Evolutionary conservation across 92 coral and sea anemone species (phyloP).

Genomic region (Phenganax stokvisi): DNA sequence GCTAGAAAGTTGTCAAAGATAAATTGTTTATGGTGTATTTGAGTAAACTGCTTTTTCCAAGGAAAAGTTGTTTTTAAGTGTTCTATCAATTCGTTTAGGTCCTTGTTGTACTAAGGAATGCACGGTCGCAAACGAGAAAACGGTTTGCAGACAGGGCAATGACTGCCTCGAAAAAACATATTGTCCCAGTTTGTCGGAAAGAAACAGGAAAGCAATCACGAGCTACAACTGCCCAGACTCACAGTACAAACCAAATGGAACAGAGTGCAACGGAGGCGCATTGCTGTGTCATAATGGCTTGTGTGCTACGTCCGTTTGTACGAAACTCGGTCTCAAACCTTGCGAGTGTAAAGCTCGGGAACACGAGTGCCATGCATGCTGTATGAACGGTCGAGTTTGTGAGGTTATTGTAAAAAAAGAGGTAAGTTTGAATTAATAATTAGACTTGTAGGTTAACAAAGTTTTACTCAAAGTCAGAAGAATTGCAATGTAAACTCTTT

Average conservation of each 20-base stretch:
- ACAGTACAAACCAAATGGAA: slow-evolving; percentile 32
- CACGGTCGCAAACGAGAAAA: slow-evolving; percentile 42
- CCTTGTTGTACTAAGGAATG: slow-evolving; percentile 65
- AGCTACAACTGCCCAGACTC: slow-evolving; percentile 52
- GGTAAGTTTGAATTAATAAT: neutral
- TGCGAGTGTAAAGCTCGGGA: slow-evolving; percentile 65
- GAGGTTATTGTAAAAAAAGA: neutral
- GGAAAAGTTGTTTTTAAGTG: too few relatives aligned
- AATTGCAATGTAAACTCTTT: too few relatives aligned
- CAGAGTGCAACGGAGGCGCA: slow-evolving; percentile 60
- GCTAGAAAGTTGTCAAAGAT: too few relatives aligned
- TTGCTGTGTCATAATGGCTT: slow-evolving; percentile 67
- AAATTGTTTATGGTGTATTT: too few relatives aligned
- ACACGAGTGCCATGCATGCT: slow-evolving; percentile 81
- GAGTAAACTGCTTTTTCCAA: too few relatives aligned
- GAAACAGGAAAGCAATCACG: neutral
- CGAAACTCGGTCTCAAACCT: slow-evolving; percentile 51
- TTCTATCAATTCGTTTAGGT: slow-evolving; percentile 40
- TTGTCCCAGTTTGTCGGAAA: slow-evolving; percentile 50
- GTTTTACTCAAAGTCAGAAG: neutral
- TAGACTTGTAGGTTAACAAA: neutral
- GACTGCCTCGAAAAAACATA: slow-evolving; percentile 57
- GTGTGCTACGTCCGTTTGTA: slow-evolving; percentile 70
- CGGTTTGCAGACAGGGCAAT: slow-evolving; percentile 55
- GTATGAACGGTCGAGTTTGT: slow-evolving; percentile 54